These are phyloP conservation scores for Echiichthys vipera DNA, from an alignment of 2,797 vertebrate species.

Conservation along the genomic window DNA sequence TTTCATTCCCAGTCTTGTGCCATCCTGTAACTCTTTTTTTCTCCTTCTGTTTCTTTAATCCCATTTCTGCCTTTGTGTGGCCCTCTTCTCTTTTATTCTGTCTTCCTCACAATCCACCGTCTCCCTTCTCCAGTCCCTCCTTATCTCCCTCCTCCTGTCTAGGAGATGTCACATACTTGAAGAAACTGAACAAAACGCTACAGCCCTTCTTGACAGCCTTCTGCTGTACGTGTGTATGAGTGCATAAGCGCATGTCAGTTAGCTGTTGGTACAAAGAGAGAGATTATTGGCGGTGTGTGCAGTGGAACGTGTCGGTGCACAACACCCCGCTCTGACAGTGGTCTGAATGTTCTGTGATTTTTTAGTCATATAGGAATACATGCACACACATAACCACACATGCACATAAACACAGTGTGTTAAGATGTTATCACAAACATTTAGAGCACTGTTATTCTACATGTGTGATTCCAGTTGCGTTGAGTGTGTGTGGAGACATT, in stretches of 20 bases:
- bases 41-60: constrained; percentile 12
- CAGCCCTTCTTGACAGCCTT: constrained; percentile 70
- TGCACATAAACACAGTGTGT: not conserved
- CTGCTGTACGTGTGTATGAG: constrained; percentile 47
- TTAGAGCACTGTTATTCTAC: not conserved
- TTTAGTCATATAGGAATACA: constrained; percentile 20
- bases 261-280: constrained; percentile 14
- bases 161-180: constrained; percentile 76
- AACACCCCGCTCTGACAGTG: constrained; percentile 30
- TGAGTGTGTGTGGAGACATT: constrained; percentile 26
- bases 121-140: constrained; percentile 43
- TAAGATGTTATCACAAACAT: not conserved
- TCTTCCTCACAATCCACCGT: constrained; percentile 5
- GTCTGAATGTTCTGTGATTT: constrained; percentile 20
- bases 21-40: not conserved
- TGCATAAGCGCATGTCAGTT: constrained; percentile 27
- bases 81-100: not conserved
- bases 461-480: not conserved
- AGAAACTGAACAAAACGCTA: constrained; percentile 65
- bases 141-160: constrained; percentile 65
- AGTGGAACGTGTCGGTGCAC: constrained; percentile 49
- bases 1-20: not conserved
- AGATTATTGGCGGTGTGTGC: constrained; percentile 55
- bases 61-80: not conserved
- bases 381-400: not conserved